Evolutionary conservation across 1,140 invertebrate genomes (phyloP).

Genomic region (Leguminivora glycinivorella): DNA sequence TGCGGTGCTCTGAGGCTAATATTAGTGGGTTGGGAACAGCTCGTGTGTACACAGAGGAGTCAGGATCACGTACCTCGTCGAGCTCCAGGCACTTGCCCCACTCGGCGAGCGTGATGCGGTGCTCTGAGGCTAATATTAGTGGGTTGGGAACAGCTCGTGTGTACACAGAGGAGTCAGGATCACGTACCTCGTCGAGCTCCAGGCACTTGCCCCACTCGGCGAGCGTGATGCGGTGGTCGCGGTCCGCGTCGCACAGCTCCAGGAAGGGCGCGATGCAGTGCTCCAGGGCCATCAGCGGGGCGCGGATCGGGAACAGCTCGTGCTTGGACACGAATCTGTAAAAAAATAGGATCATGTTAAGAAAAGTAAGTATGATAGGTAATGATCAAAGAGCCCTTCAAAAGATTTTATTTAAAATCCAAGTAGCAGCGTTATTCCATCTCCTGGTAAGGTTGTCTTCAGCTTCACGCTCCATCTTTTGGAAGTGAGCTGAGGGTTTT

Average conservation of each 20-base stretch:
- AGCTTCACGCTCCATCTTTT: conserved; percentile 92
- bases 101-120: no score
- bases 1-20: no score
- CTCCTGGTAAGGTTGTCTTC: conserved; percentile 90
- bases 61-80: no score
- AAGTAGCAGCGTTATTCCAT: conserved; percentile 95
- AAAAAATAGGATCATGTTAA: no score
- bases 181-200: conserved; percentile 84
- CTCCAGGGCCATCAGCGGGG: conserved; percentile 94
- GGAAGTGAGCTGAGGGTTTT: conserved; percentile 91
- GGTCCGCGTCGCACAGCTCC: conserved; percentile 91
- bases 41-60: no score
- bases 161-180: no score
- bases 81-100: no score
- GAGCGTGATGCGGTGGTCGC: conserved; percentile 93
- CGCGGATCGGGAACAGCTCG: conserved; percentile 96
- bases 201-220: conserved; percentile 96
- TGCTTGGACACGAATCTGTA: conserved; percentile 90
- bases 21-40: no score
- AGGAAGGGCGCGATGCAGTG: conserved; percentile 97
- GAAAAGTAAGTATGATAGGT: no score
- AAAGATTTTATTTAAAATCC: no score
- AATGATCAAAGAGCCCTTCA: not conserved
- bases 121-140: no score
- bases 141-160: no score